These are phyloP conservation scores for Rotaria magnacalcarata DNA, from an alignment of 2,888 invertebrate genomes.

Conservation along the genomic window DNA sequence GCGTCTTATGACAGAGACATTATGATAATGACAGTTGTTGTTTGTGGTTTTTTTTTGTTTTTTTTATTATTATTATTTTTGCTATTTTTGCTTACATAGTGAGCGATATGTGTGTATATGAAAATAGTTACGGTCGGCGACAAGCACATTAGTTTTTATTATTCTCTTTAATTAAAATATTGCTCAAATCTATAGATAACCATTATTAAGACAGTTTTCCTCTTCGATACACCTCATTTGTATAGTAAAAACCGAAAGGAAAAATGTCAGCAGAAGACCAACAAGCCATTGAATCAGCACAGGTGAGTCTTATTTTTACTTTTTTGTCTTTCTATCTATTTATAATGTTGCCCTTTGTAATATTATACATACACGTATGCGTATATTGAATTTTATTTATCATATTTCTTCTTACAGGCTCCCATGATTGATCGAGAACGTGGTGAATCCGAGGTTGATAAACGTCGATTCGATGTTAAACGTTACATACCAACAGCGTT, in stretches of 20 bases:
- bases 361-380: neutral
- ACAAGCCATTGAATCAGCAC: neutral
- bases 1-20: neutral
- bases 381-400: neutral
- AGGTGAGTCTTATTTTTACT: neutral
- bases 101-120: neutral
- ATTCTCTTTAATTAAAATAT: neutral
- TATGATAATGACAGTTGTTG: neutral
- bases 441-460: neutral
- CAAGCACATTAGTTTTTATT: neutral
- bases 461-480: neutral
- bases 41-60: neutral
- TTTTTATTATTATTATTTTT: neutral
- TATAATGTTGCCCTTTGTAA: neutral
- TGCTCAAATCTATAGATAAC: neutral
- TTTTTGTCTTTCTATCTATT: neutral
- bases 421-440: slow-evolving; percentile 19
- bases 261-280: slow-evolving; percentile 10
- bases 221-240: neutral
- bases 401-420: neutral
- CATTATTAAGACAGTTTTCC: neutral
- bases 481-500: slow-evolving; percentile 8
- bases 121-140: neutral
- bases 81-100: neutral
- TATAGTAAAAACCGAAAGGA: neutral